These are phyloP conservation scores for Lycocerus yunnanus DNA, from an alignment of 2,888 invertebrate genomes.

Conservation along the genomic window DNA sequence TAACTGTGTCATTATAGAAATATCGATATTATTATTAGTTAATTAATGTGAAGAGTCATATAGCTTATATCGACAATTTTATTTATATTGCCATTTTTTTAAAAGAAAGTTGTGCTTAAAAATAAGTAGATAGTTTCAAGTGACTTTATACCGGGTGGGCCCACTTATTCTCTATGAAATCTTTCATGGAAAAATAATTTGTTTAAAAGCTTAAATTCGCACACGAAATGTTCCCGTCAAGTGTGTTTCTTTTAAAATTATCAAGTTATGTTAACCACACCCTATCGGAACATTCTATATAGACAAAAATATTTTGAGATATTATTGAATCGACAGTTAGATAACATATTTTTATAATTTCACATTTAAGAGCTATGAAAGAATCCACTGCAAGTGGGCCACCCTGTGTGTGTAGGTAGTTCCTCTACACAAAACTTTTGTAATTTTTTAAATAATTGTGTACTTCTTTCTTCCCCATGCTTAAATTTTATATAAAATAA, in stretches of 20 bases:
- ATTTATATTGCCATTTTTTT: neutral
- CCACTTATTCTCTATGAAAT: neutral
- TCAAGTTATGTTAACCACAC: too few species aligned
- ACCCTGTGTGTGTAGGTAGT: neutral
- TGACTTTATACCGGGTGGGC: neutral
- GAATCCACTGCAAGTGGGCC: neutral
- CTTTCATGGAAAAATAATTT: neutral
- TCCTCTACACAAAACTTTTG: neutral
- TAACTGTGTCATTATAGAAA: neutral
- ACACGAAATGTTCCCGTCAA: too few species aligned
- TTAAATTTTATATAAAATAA: slow-evolving; percentile 13
- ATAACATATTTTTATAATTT: neutral
- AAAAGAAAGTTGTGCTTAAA: neutral
- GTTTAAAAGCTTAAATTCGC: neutral
- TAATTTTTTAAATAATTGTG: slow-evolving; percentile 3
- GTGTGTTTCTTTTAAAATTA: too few species aligned
- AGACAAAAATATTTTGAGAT: too few species aligned
- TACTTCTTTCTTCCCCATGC: neutral
- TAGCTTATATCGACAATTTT: neutral
- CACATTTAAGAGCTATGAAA: neutral
- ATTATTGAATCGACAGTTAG: too few species aligned
- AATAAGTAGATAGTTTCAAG: neutral
- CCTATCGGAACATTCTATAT: too few species aligned
- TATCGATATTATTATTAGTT: neutral
- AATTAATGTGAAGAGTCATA: neutral